Evolutionary conservation across 2,797 vertebrate genomes (phyloP).

Genomic region (Mareca penelope): DNA sequence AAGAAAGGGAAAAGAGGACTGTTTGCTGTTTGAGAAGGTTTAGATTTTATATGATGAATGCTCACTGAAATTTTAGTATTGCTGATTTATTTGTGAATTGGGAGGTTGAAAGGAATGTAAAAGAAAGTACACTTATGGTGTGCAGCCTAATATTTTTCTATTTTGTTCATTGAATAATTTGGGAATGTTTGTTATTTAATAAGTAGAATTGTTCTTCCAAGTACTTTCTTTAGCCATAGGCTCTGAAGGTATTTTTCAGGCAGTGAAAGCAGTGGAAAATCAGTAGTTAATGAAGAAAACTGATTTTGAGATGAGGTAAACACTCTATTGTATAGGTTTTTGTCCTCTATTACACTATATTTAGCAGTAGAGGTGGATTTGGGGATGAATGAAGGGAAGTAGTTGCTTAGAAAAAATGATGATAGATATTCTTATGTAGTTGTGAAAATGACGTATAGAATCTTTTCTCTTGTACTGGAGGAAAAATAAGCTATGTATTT

Average conservation of each 20-base stretch:
- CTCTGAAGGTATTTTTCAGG: not conserved
- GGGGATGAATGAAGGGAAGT: slow-evolving; percentile 26
- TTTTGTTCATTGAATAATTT: not conserved
- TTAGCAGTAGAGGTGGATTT: not conserved
- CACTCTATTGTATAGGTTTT: not conserved
- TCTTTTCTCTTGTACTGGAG: not conserved
- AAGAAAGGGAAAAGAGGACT: not conserved
- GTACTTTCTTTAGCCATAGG: slow-evolving; percentile 10
- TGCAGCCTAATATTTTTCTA: not conserved
- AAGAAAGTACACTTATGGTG: not conserved
- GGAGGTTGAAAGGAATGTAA: not conserved
- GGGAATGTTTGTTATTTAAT: slow-evolving; percentile 1
- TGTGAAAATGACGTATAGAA: slow-evolving; percentile 4
- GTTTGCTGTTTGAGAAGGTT: not conserved
- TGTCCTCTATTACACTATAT: not conserved
- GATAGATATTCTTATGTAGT: slow-evolving; percentile 4
- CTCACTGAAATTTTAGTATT: not conserved
- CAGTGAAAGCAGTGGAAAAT: not conserved
- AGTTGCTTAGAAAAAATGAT: slow-evolving; percentile 17
- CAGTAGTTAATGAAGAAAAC: slow-evolving; percentile 1
- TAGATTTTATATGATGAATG: not conserved
- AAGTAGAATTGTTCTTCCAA: not conserved
- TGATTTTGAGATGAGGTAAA: slow-evolving; percentile 41
- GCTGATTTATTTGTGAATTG: not conserved
- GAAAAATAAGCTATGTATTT: slow-evolving; percentile 46